A percentile compares a stretch with the other conserved stretches of the same genome.
Conservation (phyloP, 2,113 vertebrate species). For the Geococcyx californianus region DNA sequence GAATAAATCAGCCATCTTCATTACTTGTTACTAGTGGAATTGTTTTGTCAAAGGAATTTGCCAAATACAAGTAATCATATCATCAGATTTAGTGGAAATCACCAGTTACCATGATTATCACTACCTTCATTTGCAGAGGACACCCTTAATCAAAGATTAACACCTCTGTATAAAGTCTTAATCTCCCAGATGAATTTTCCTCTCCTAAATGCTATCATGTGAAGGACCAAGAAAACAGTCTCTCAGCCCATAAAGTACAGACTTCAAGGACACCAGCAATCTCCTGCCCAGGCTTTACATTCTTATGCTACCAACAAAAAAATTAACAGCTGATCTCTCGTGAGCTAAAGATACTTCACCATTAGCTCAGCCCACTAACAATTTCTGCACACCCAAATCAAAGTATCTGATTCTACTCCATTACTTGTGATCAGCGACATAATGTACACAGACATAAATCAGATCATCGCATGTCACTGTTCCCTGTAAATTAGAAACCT, state of each 20-base stretch:
- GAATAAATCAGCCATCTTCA: not conserved
- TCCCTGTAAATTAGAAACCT: constrained; percentile 19
- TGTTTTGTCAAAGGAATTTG: not conserved
- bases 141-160: not conserved
- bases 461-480: not conserved
- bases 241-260: not conserved
- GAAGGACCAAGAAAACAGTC: not conserved
- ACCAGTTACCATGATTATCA: not conserved
- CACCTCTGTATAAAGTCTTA: not conserved
- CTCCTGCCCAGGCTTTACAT: not conserved
- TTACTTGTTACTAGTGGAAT: not conserved
- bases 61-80: not conserved
- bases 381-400: not conserved
- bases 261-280: not conserved
- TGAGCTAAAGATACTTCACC: not conserved
- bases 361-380: not conserved
- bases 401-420: not conserved
- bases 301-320: not conserved
- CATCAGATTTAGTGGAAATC: not conserved
- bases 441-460: constrained; percentile 19
- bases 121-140: not conserved
- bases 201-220: not conserved
- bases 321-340: not conserved
- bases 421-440: not conserved
- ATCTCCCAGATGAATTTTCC: not conserved